Conservation (phyloP, 1,140 invertebrate genomes). For the Papilio xuthus region DNA sequence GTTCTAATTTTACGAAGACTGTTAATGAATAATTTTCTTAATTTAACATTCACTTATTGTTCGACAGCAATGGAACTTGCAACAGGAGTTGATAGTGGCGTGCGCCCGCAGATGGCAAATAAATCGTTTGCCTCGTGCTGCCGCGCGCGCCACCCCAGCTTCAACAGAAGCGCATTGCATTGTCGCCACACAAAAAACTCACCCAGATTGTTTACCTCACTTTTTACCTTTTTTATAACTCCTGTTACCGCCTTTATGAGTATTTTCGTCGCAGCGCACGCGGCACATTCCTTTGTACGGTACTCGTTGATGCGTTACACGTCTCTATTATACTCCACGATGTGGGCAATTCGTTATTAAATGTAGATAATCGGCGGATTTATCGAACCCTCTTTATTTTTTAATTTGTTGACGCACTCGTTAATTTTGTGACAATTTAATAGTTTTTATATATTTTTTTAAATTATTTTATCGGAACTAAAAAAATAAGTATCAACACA, state of each 20-base stretch:
- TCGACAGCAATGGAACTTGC: neutral
- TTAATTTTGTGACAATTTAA: slow-evolving; percentile 23
- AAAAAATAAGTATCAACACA: too few relatives aligned
- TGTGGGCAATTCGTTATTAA: slow-evolving; percentile 70
- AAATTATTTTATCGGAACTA: neutral
- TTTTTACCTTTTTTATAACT: slow-evolving; percentile 79
- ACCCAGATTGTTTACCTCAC: slow-evolving; percentile 78
- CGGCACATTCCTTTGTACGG: slow-evolving; percentile 62
- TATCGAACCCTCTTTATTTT: slow-evolving; percentile 48
- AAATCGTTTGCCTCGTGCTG: slow-evolving; percentile 55
- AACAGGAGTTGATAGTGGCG: slow-evolving; percentile 18
- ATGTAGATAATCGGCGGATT: slow-evolving; percentile 67
- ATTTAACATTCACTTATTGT: neutral
- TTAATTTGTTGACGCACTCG: slow-evolving; percentile 44
- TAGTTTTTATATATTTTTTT: neutral
- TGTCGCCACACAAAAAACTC: slow-evolving; percentile 69
- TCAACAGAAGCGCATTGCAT: slow-evolving; percentile 64
- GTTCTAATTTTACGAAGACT: neutral
- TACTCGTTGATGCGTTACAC: slow-evolving; percentile 67
- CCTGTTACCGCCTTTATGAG: slow-evolving; percentile 68
- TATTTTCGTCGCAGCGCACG: slow-evolving; percentile 73
- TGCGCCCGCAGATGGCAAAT: slow-evolving; percentile 55
- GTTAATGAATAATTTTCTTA: neutral
- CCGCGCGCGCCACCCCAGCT: slow-evolving; percentile 71
- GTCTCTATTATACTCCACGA: slow-evolving; percentile 63